Evolutionary conservation across 2,888 invertebrate genomes (phyloP).

Genomic region (Emmelina monodactyla): DNA sequence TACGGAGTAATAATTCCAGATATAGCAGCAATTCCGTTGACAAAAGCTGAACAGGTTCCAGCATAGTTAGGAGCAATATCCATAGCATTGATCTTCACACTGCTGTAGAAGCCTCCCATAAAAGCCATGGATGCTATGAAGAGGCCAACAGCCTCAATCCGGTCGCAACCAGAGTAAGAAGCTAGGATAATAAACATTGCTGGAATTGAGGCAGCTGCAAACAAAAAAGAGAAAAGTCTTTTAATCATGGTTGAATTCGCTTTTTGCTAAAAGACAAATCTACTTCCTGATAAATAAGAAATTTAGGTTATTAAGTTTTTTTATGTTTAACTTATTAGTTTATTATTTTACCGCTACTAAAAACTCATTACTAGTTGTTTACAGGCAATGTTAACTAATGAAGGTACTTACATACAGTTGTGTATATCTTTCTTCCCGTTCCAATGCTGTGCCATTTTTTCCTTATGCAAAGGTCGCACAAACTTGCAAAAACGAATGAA

Average conservation of each 20-base stretch:
- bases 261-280: no score
- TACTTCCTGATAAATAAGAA: no score
- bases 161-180: slow-evolving; percentile 69
- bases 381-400: no score
- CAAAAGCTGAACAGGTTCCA: slow-evolving; percentile 70
- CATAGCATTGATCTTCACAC: slow-evolving; percentile 71
- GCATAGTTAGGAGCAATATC: slow-evolving; percentile 72
- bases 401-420: slow-evolving; percentile 65
- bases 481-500: slow-evolving; percentile 66
- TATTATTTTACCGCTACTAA: no score
- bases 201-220: slow-evolving; percentile 68
- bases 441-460: slow-evolving; percentile 66
- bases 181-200: slow-evolving; percentile 69
- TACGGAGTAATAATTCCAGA: slow-evolving; percentile 70
- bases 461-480: slow-evolving; percentile 72
- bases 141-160: slow-evolving; percentile 49
- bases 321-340: no score
- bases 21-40: slow-evolving; percentile 68
- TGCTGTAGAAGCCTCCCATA: slow-evolving; percentile 75
- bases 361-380: no score
- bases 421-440: slow-evolving; percentile 70
- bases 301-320: no score
- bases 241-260: no score
- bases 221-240: slow-evolving; percentile 17
- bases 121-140: slow-evolving; percentile 70